These are phyloP conservation scores for Zaprionus lachaisei DNA, from an alignment of 1,140 invertebrate species.

Conservation along the genomic window DNA sequence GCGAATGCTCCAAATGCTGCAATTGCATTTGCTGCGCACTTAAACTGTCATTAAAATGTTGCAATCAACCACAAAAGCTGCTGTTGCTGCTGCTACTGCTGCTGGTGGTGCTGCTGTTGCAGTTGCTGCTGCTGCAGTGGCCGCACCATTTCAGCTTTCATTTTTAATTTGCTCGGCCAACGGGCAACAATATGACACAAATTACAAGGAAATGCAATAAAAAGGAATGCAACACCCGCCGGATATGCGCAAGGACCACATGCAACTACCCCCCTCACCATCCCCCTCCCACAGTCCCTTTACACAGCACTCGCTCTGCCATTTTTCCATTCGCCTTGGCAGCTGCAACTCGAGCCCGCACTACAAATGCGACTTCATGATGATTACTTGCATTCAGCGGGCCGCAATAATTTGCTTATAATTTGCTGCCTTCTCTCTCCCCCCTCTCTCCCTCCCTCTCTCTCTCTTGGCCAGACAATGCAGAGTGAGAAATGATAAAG, in stretches of 20 bases:
- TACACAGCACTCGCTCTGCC: not conserved
- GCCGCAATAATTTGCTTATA: conserved; percentile 79
- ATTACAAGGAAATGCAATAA: conserved; percentile 80
- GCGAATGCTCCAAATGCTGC: conserved; percentile 42
- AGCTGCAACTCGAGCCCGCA: conserved; percentile 3
- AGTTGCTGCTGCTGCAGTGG: not conserved
- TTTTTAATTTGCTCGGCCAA: conserved; percentile 73
- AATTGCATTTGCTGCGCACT: conserved; percentile 66
- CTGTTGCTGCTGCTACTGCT: conserved; percentile 29
- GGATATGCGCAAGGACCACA: conserved; percentile 25
- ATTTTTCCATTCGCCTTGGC: conserved; percentile 21
- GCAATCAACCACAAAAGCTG: conserved; percentile 68
- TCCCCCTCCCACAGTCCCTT: not conserved
- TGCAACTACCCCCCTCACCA: not conserved
- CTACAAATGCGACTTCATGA: conserved; percentile 35
- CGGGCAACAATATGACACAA: conserved; percentile 77
- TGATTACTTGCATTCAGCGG: conserved; percentile 74
- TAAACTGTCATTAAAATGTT: conserved; percentile 79
- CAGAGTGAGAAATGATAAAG: conserved; percentile 73
- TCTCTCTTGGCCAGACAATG: not conserved
- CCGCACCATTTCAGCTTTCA: conserved; percentile 30
- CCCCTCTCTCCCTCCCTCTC: not conserved
- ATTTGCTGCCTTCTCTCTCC: conserved; percentile 47
- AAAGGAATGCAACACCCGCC: conserved; percentile 51
- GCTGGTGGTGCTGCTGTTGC: conserved; percentile 28